These are phyloP conservation scores for Actinia tenebrosa DNA, from an alignment of 64 coral and sea anemone genomes.

Conservation along the genomic window DNA sequence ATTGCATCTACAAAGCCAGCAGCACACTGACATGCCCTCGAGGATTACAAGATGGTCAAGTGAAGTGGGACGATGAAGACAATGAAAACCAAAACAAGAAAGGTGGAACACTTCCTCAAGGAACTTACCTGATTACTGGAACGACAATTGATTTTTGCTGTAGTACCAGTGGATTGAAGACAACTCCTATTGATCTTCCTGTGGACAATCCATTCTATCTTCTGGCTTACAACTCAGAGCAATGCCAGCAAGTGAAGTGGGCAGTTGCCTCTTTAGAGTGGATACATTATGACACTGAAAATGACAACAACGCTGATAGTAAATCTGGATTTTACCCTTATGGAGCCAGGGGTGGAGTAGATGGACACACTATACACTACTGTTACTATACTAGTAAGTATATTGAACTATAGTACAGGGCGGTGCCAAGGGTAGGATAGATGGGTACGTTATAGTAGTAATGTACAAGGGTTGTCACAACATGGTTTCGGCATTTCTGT, in stretches of 20 bases:
- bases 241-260: constrained; percentile 36
- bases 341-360: background rate
- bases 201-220: background rate
- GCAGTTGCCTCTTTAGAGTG: constrained; percentile 18
- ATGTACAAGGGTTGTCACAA: too few species aligned
- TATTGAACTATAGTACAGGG: background rate
- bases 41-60: constrained; percentile 28
- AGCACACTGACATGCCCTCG: background rate
- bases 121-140: too few species aligned
- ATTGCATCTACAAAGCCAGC: constrained; percentile 53
- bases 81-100: constrained; percentile 22
- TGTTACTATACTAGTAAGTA: constrained; percentile 30
- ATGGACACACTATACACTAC: constrained; percentile 12
- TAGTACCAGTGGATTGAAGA: constrained; percentile 28
- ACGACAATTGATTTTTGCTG: constrained; percentile 47
- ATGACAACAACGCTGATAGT: background rate
- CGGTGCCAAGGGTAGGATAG: background rate
- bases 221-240: background rate
- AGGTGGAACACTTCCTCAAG: constrained; percentile 30
- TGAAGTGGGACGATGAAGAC: constrained; percentile 48
- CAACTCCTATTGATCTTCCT: background rate
- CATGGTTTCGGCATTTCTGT: too few species aligned
- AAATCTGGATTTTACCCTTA: background rate
- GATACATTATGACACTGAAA: constrained; percentile 27
- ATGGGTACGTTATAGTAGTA: too few species aligned